These are phyloP conservation scores for Muraenolepis orangiensis DNA, from an alignment of 2,797 vertebrate genomes.

Conservation along the genomic window DNA sequence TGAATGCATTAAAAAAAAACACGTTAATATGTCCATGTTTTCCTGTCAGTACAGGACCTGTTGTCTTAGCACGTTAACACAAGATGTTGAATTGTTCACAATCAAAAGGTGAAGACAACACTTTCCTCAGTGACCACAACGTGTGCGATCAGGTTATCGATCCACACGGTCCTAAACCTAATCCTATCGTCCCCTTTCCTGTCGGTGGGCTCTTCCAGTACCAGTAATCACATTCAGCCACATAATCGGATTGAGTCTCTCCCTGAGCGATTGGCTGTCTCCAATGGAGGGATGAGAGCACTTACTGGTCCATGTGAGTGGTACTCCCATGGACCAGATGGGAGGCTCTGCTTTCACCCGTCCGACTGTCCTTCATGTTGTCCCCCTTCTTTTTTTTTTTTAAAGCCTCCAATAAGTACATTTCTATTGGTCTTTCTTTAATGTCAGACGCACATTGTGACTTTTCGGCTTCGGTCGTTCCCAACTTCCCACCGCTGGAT, in stretches of 20 bases:
- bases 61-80: neutral
- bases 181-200: conserved; percentile 4
- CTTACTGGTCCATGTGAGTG: too few relatives aligned
- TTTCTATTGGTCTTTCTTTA: neutral
- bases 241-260: conserved; percentile 47
- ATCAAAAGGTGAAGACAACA: neutral
- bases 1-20: neutral
- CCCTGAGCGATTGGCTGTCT: conserved; percentile 21
- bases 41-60: neutral
- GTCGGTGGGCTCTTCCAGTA: conserved; percentile 41
- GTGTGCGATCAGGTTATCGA: neutral
- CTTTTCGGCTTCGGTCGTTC: too few relatives aligned
- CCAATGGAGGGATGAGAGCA: conserved; percentile 8
- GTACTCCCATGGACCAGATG: neutral
- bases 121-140: conserved; percentile 1
- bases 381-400: neutral
- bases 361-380: conserved; percentile 15
- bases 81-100: neutral
- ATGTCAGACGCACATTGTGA: neutral
- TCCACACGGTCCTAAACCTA: neutral
- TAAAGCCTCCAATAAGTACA: neutral
- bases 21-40: neutral
- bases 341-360: neutral
- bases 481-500: too few relatives aligned
- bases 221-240: conserved; percentile 53